Conservation (phyloP, 1,140 invertebrate genomes). For the Polypedilum vanderplanki region DNA sequence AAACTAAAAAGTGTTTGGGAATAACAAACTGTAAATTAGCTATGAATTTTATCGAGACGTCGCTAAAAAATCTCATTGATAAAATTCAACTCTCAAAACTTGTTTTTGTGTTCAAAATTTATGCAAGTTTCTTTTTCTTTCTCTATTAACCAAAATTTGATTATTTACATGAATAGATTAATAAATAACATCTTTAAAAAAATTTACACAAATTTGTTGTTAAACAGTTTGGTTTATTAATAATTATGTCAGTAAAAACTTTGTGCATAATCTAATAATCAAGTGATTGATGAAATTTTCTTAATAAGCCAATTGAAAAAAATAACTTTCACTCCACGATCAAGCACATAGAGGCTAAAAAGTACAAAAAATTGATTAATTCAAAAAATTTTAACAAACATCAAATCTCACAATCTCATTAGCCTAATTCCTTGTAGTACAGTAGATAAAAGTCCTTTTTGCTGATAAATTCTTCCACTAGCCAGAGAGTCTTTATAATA, state of each 20-base stretch:
- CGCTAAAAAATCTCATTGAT: not conserved
- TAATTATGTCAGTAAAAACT: no score
- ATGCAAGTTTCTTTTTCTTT: no score
- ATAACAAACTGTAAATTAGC: not conserved
- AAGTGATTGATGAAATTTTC: not conserved
- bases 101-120: not conserved
- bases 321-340: not conserved
- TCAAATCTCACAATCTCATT: not conserved
- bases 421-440: not conserved
- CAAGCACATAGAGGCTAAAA: not conserved
- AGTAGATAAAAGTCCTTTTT: not conserved
- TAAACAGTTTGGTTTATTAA: no score
- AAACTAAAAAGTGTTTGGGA: not conserved
- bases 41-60: not conserved
- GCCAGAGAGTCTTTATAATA: not conserved
- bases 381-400: not conserved
- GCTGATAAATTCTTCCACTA: not conserved
- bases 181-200: not conserved
- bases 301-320: not conserved
- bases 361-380: not conserved
- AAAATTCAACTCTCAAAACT: not conserved
- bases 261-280: not conserved
- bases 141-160: not conserved
- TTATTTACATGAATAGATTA: not conserved
- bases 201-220: not conserved